Conservation (phyloP, 2,113 vertebrate species). For the Phaethon lepturus region DNA sequence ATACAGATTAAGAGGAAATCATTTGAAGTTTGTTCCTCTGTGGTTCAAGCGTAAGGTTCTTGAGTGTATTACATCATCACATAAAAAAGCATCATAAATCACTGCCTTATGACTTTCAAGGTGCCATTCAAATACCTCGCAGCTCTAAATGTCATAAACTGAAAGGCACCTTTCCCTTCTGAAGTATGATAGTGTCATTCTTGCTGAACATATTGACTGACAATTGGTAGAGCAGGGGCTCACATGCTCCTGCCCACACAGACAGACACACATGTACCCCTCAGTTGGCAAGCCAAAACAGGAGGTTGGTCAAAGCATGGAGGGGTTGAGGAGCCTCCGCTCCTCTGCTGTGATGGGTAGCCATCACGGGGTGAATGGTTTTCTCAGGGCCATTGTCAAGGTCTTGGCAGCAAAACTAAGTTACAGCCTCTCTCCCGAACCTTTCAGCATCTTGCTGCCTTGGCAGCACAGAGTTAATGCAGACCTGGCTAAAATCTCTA, state of each 20-base stretch:
- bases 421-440: background rate
- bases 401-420: background rate
- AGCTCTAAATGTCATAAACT: background rate
- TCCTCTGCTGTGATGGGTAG: background rate
- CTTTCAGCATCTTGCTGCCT: background rate
- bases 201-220: background rate
- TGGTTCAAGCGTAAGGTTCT: background rate
- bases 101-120: background rate
- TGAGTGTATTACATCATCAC: background rate
- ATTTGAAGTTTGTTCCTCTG: background rate
- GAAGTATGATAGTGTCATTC: background rate
- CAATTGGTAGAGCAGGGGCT: background rate
- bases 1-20: background rate
- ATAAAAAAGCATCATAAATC: background rate
- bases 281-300: rapidly evolving
- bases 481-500: background rate
- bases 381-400: background rate
- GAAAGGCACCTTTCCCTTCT: background rate
- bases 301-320: background rate
- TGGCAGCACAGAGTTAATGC: background rate
- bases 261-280: rapidly evolving
- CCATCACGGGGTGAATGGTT: rapidly evolving
- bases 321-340: background rate
- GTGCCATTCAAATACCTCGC: background rate
- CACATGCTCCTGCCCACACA: rapidly evolving